Evolutionary conservation across 2,113 vertebrate species (phyloP).

Genomic region (Caloenas nicobarica): DNA sequence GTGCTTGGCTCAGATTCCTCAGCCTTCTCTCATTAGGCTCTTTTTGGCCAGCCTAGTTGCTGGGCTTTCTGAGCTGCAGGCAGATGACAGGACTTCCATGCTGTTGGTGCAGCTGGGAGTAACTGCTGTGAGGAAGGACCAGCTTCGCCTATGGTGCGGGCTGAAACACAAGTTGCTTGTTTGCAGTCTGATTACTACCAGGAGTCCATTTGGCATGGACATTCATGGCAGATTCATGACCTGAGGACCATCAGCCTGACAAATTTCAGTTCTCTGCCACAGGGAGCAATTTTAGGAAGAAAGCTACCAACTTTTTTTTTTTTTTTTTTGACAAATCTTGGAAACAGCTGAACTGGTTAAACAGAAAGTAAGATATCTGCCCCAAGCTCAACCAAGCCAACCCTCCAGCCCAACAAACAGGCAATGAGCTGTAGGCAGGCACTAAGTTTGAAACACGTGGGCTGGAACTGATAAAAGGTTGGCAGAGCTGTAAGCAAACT

Average conservation of each 20-base stretch:
- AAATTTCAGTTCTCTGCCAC: background rate
- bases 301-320: background rate
- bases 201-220: background rate
- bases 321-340: background rate
- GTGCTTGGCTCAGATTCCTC: background rate
- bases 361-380: background rate
- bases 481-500: conserved; percentile 33
- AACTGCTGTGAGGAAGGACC: background rate
- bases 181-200: background rate
- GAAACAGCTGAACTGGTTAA: background rate
- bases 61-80: background rate
- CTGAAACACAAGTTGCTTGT: background rate
- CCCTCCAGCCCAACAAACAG: background rate
- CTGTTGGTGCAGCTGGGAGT: background rate
- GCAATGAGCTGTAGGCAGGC: background rate
- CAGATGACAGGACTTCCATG: background rate
- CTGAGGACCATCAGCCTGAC: background rate
- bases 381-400: background rate
- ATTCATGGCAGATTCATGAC: background rate
- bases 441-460: background rate
- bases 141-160: background rate
- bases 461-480: conserved; percentile 15
- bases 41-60: background rate
- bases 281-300: background rate
- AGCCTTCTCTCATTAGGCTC: background rate